Conservation (phyloP, 2,797 vertebrate genomes). For the Intellagama lesueurii region DNA sequence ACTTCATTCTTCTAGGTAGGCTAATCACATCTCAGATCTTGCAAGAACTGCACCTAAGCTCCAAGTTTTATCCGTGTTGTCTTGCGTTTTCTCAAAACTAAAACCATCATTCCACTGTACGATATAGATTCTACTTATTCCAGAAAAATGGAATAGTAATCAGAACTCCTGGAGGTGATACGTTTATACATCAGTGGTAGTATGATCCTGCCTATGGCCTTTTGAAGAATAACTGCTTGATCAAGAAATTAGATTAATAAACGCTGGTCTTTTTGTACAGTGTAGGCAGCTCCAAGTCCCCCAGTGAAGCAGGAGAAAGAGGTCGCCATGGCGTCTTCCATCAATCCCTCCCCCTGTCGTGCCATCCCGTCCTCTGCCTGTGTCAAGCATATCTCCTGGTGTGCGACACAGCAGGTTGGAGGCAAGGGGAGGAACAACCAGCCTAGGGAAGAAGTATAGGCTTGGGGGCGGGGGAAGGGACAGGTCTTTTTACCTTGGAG, state of each 20-base stretch:
- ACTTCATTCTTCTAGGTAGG: too few relatives aligned
- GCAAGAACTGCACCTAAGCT: too few relatives aligned
- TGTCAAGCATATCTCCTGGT: background rate
- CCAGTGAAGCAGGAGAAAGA: background rate
- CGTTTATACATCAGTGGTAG: background rate
- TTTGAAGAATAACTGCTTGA: background rate
- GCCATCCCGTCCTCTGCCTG: background rate
- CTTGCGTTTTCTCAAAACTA: too few relatives aligned
- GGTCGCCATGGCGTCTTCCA: background rate
- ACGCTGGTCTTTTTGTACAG: background rate
- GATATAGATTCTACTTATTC: too few relatives aligned
- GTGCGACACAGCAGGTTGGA: too few relatives aligned
- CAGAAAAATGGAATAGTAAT: background rate
- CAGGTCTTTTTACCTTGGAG: too few relatives aligned
- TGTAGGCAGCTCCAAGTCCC: background rate
- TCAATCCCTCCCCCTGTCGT: background rate
- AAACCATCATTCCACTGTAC: too few relatives aligned
- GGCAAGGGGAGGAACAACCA: too few relatives aligned
- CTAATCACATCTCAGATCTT: too few relatives aligned
- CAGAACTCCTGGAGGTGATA: background rate
- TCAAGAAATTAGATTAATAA: background rate
- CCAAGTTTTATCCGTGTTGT: too few relatives aligned
- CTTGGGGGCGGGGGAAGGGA: background rate
- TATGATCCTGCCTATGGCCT: background rate
- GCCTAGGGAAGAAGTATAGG: background rate